These are phyloP conservation scores for Coelopa frigida DNA, from an alignment of 1,140 invertebrate genomes.

Conservation along the genomic window DNA sequence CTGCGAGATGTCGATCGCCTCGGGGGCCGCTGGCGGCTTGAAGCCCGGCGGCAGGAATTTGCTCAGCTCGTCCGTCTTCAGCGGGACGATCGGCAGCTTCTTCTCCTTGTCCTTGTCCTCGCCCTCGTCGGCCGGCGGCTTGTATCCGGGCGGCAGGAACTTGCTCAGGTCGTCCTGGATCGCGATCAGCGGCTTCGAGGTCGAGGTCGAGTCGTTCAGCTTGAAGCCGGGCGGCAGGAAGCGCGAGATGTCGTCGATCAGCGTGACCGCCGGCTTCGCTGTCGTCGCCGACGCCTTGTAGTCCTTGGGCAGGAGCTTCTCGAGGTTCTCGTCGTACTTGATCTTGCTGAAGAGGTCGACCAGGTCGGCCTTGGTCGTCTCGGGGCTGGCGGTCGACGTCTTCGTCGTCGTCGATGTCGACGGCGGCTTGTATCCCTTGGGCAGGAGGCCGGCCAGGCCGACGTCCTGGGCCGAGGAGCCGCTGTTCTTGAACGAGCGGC, in stretches of 20 bases:
- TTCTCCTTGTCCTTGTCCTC: slow-evolving; percentile 42
- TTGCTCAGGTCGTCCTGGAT: slow-evolving; percentile 46
- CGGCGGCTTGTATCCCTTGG: slow-evolving; percentile 55
- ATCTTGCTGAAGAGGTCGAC: slow-evolving; percentile 31
- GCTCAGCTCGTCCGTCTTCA: slow-evolving; percentile 42
- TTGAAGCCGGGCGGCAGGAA: slow-evolving; percentile 59
- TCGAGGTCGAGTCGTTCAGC: slow-evolving; percentile 22
- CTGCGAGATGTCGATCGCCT: slow-evolving; percentile 50
- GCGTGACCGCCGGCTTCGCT: slow-evolving; percentile 23
- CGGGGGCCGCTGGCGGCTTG: slow-evolving; percentile 45
- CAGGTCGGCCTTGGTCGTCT: slow-evolving; percentile 18
- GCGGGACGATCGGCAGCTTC: slow-evolving; percentile 11
- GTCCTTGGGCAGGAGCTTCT: slow-evolving; percentile 58
- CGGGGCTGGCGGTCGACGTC: slow-evolving; percentile 33
- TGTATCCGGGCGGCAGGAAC: slow-evolving; percentile 51
- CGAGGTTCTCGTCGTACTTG: slow-evolving; percentile 32
- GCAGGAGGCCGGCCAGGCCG: slow-evolving; percentile 51
- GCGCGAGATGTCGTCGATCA: slow-evolving; percentile 50
- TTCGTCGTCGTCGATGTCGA: slow-evolving; percentile 46
- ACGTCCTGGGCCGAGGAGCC: slow-evolving; percentile 31
- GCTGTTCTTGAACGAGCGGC: slow-evolving; percentile 38
- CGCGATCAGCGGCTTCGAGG: slow-evolving; percentile 34
- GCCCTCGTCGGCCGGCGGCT: slow-evolving; percentile 27
- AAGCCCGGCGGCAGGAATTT: slow-evolving; percentile 51
- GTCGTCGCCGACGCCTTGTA: slow-evolving; percentile 44